Percentiles rank a stretch among this genome's conserved stretches.
Conservation (phyloP, 2,113 vertebrate species). For the Morone chrysops region DNA sequence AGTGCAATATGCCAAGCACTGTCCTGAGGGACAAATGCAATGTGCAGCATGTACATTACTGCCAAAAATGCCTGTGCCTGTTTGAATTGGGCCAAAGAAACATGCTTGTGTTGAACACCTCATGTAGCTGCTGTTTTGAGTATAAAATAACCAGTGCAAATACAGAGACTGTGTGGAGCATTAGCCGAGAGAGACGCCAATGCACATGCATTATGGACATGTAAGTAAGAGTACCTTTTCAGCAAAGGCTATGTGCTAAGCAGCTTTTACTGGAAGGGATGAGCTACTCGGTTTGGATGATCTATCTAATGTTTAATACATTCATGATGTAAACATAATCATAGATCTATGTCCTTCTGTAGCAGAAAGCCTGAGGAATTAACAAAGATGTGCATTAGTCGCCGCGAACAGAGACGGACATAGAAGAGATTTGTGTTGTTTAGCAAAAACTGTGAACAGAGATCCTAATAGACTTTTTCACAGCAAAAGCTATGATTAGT, state of each 20-base stretch:
- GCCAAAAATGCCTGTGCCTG: constrained; percentile 47
- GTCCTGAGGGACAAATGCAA: constrained; percentile 63
- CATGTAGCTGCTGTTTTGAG: neutral
- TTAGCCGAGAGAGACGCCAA: neutral
- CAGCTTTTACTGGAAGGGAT: constrained; percentile 36
- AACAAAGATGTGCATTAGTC: constrained; percentile 11
- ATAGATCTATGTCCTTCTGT: constrained; percentile 10
- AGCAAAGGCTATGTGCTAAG: constrained; percentile 18
- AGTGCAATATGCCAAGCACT: constrained; percentile 53
- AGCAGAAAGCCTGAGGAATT: constrained; percentile 23
- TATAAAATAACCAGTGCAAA: constrained; percentile 4
- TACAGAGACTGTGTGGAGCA: neutral
- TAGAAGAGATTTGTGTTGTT: constrained; percentile 9
- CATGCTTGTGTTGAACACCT: constrained; percentile 18
- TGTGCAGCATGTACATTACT: constrained; percentile 40
- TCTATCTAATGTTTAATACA: constrained; percentile 25
- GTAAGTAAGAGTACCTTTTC: constrained; percentile 18
- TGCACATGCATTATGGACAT: constrained; percentile 28
- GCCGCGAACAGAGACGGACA: neutral
- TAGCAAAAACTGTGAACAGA: neutral
- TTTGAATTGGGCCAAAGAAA: constrained; percentile 48
- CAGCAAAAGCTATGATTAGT: neutral
- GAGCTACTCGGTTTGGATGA: neutral
- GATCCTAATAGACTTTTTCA: neutral
- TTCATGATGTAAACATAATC: constrained; percentile 10